Conservation (phyloP, 2,113 vertebrate species). For the Eclectus roratus region DNA sequence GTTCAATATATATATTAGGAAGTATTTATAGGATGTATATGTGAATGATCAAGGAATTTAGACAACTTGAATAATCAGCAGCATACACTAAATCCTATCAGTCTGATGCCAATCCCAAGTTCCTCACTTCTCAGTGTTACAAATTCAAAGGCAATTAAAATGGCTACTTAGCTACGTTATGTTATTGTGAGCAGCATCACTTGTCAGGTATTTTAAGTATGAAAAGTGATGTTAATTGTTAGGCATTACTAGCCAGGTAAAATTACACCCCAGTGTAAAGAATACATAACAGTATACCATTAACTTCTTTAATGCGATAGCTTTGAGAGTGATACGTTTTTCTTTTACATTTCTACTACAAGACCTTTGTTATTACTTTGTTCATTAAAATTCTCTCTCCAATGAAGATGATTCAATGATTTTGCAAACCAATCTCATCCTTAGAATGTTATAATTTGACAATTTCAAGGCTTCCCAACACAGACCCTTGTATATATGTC, state of each 20-base stretch:
- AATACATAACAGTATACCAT: neutral
- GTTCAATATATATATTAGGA: neutral
- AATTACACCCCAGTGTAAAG: neutral
- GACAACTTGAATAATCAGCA: neutral
- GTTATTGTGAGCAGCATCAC: neutral
- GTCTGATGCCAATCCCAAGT: neutral
- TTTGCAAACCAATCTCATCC: neutral
- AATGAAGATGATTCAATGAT: neutral
- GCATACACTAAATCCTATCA: neutral
- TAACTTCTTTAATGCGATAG: neutral
- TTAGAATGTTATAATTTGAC: neutral
- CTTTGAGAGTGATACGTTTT: neutral
- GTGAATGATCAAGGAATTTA: neutral
- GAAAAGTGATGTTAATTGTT: neutral
- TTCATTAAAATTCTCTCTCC: neutral
- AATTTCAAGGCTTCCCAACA: slow-evolving; percentile 24
- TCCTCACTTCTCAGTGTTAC: neutral
- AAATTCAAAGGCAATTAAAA: slow-evolving; percentile 17
- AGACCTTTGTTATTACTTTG: neutral
- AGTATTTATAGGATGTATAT: neutral
- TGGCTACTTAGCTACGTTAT: neutral
- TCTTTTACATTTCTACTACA: neutral
- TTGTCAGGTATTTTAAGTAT: neutral
- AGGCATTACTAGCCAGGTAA: neutral
- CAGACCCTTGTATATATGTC: slow-evolving; percentile 7